phyloP scores from a whole-genome alignment of 2,113 vertebrate genomes.

The Neofelis nebulosa region DNA sequence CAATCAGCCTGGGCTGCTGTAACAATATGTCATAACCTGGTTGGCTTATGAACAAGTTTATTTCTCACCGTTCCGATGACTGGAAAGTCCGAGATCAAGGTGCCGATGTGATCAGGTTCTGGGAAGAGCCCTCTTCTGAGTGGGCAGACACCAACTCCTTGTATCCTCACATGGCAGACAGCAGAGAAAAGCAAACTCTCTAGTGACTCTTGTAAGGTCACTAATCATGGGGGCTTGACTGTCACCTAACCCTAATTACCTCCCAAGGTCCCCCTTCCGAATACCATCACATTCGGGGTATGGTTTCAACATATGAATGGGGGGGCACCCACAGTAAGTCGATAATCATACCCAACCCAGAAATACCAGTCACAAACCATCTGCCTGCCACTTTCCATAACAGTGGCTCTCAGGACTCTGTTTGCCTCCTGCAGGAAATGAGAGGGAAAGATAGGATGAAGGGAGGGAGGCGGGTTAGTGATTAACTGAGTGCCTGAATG shows the following conservation, averaged over 20 bases:
- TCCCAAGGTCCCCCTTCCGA: not conserved
- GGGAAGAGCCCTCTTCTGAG: not conserved
- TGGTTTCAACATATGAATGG: not conserved
- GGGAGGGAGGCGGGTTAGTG: not conserved
- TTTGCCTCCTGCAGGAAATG: not conserved
- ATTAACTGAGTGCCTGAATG: not conserved
- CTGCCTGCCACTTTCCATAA: not conserved
- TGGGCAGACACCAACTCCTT: not conserved
- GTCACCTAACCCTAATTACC: not conserved
- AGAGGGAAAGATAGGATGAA: not conserved
- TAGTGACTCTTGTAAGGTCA: not conserved
- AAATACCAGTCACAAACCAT: not conserved
- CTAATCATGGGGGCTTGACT: not conserved
- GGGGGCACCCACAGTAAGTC: not conserved
- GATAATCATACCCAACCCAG: not conserved
- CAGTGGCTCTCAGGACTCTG: not conserved
- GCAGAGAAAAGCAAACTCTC: not conserved
- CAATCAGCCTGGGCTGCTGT: not conserved
- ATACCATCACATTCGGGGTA: not conserved
- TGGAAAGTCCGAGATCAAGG: not conserved
- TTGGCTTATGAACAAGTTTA: not conserved
- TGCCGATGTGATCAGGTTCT: not conserved
- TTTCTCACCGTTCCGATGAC: not conserved
- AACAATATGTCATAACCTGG: not conserved
- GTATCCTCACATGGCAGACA: not conserved